These are phyloP conservation scores for Tachyglossus aculeatus DNA, from an alignment of 2,797 vertebrate genomes.

Conservation along the genomic window DNA sequence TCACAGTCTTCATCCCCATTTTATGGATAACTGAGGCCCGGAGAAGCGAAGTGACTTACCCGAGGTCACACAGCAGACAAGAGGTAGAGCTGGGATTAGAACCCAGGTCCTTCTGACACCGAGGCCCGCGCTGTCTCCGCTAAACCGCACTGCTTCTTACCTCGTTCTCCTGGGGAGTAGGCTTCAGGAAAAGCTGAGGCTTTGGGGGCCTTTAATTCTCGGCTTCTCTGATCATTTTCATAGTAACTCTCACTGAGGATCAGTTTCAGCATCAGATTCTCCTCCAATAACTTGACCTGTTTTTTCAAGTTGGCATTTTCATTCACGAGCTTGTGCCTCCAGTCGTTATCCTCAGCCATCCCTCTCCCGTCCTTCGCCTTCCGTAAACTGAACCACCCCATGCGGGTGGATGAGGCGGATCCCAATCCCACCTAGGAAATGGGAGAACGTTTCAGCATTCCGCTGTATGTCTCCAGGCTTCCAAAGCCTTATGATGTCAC, in stretches of 20 bases:
- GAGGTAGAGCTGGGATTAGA: too few relatives aligned
- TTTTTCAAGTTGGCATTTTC: conserved; percentile 66
- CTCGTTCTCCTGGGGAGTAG: conserved; percentile 13
- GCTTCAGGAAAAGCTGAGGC: conserved; percentile 11
- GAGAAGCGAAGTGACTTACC: too few relatives aligned
- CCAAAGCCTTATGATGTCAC: conserved; percentile 58
- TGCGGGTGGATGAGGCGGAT: conserved; percentile 26
- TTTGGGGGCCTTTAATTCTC: neutral
- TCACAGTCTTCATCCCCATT: too few relatives aligned
- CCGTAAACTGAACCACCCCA: too few relatives aligned
- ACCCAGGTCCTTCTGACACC: neutral
- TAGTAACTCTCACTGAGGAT: conserved; percentile 52
- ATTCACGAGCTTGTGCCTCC: conserved; percentile 56
- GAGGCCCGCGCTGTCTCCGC: neutral
- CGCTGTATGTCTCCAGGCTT: neutral
- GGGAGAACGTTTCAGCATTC: neutral
- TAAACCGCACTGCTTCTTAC: neutral
- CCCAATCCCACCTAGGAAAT: neutral
- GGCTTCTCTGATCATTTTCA: neutral
- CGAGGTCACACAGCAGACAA: too few relatives aligned
- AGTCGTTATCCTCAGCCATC: conserved; percentile 52
- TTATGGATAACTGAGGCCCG: too few relatives aligned
- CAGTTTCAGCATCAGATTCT: conserved; percentile 59
- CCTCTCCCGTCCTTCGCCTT: too few relatives aligned
- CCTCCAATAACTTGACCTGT: conserved; percentile 62